phyloP scores from a whole-genome alignment of 2,797 vertebrate species.

The Sebastes steindachneri region DNA sequence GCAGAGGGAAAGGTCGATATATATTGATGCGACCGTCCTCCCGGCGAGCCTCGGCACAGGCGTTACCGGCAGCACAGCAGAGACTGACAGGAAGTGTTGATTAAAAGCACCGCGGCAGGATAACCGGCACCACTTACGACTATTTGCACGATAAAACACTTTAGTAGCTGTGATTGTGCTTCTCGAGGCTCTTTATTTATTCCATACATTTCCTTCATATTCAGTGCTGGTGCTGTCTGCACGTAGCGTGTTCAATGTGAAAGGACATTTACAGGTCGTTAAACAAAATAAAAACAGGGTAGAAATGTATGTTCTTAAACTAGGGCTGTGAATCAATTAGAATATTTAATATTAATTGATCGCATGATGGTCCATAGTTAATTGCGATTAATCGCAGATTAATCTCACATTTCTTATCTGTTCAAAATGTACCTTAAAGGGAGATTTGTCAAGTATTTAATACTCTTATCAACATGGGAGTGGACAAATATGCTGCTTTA shows the following conservation, averaged over 20 bases:
- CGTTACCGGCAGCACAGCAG: background rate
- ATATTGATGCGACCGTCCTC: slow-evolving; percentile 26
- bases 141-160: background rate
- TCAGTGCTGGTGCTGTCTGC: background rate
- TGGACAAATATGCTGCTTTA: too few species aligned
- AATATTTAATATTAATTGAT: too few species aligned
- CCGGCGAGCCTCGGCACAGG: background rate
- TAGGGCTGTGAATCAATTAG: too few species aligned
- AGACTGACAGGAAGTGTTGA: slow-evolving; percentile 41
- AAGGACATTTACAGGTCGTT: background rate
- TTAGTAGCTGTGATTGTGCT: background rate
- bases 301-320: too few species aligned
- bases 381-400: too few species aligned
- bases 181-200: background rate
- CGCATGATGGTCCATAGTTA: too few species aligned
- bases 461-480: too few species aligned
- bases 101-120: slow-evolving; percentile 1
- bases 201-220: background rate
- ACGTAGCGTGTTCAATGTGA: background rate
- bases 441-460: too few species aligned
- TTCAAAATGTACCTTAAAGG: too few species aligned
- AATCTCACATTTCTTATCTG: too few species aligned
- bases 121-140: background rate
- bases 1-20: slow-evolving; percentile 11
- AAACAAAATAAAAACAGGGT: background rate